Base-by-base conservation (phyloP, 1,140 invertebrate species). In the Cecropterus lyciades region DNA sequence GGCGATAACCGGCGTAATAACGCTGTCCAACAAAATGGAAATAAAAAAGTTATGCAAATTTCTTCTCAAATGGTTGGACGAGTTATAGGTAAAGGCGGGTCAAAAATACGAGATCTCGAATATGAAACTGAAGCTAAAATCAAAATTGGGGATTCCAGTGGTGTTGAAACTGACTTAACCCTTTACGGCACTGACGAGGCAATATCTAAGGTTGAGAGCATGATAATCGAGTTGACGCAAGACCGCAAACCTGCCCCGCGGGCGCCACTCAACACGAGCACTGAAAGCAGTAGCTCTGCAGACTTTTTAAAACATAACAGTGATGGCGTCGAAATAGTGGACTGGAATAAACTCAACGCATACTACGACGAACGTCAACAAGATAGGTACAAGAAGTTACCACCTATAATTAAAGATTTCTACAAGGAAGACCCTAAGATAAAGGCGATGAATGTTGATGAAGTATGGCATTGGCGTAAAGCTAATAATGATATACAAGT, bases 401-500 rank as follows among this genome's bases (percentile, higher is more conserved):
- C 95, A 0, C 87, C 93, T 1, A 93, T 98, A 11, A 92, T 94
- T 2, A 98, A 98, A 87, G 91, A 97, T 76, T 98, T 99, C 80
- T 99, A 99, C 77, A 87, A 94, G 70, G 98, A 98, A 93, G 93
- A 96, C 79, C 94, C 95, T 0, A 90, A 92, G 69, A 94, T 98
- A 2, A 88, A 94, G 14, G 93, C 93, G 14, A 95, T 98, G 93
- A 79, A 93, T 24, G 64, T 87, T 1, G 88, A 92, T 11, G 92
- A 97, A 75, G 96, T 96, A 0, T 86, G 91, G 4, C 69, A 91
- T 52, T 95, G 97, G 71, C 93, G 95, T 15, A 33, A 73, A 13
- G 77, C 87, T 10, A 96, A 95, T 64, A 96, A 97, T 82, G 96
- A 97, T 48, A 97, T 97, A 27, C 93, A 94, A 49, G 96, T 97